Conservation (phyloP, 2,888 invertebrate species). For the Plebejus argus region DNA sequence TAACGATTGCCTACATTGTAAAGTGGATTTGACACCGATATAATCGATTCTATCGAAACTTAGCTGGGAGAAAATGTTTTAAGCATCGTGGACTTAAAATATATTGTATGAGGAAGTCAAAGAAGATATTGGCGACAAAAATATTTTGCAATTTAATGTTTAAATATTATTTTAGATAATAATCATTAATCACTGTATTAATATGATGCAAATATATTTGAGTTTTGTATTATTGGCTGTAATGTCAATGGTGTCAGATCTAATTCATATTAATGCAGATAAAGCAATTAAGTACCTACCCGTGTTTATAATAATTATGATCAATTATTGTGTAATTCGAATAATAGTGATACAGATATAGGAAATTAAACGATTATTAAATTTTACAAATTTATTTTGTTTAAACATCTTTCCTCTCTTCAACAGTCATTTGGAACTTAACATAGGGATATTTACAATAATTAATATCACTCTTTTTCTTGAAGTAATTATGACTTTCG, state of each 20-base stretch:
- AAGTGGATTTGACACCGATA: neutral
- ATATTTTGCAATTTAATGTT: neutral
- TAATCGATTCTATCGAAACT: neutral
- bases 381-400: constrained; percentile 47
- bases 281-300: constrained; percentile 7
- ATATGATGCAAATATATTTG: neutral
- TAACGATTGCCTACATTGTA: neutral
- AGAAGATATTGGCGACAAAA: neutral
- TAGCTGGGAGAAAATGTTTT: too few species aligned
- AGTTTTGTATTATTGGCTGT: neutral
- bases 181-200: neutral
- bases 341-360: constrained; percentile 24
- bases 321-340: constrained; percentile 30
- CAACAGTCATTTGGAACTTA: constrained; percentile 46
- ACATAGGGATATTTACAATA: constrained; percentile 48
- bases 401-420: constrained; percentile 39
- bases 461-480: constrained; percentile 43
- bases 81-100: neutral
- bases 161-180: neutral
- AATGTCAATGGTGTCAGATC: neutral
- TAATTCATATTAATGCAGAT: neutral
- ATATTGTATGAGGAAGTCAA: neutral
- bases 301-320: neutral
- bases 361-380: constrained; percentile 49
- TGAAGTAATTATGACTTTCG: constrained; percentile 38